Base-by-base conservation (phyloP, 2,113 vertebrate genomes). In the Eulemur macaco region DNA sequence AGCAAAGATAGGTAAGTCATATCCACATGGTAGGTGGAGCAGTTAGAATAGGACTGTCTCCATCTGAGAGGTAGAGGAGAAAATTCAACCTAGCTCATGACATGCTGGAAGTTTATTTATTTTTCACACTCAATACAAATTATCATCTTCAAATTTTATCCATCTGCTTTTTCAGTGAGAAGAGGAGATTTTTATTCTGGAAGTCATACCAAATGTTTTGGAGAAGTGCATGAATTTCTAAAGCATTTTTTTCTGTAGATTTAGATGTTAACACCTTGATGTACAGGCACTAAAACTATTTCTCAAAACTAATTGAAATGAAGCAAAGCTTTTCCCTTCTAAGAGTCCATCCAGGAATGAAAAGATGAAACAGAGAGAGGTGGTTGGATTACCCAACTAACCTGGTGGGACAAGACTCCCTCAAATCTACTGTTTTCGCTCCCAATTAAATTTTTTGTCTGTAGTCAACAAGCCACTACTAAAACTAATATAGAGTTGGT, bases 171-270 rank as follows among this genome's bases (percentile, higher is more conserved):
- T 91, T 73, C 60, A 86, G 47, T 54, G 91, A 88, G 82, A 97
- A 90, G 71, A 95, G 37, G 56, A 84, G 50, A 4, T 96, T 96
- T 93, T 96, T 90, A n/a, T 92, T 88, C 73, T 81, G 14, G 25
- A 94, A 96, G 92, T 92, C 58, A 82, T 87, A 86, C 84, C 73
- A 97, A 97, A 96, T 95, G 42, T 91, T 90, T 73, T 96, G 69
- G 47, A 96, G 37, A 92, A 91, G 31, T 81, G 9, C 47, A 88
- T n/a, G n/a, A 97, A 90, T 92, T 77, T 66, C 64, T 64, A 88
- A 95, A 95, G 54, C 54, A 86, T 74, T 95, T 89, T 94, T 50
- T 82, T 58, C 74, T 87, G 50, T 87, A 96, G 63, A 95, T 91
- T 93, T 95, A 37, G 20, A 71, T 92, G 81, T 74, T 68, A 84